These are phyloP conservation scores for Synanthedon vespiformis DNA, from an alignment of 2,888 invertebrate species.

Conservation along the genomic window DNA sequence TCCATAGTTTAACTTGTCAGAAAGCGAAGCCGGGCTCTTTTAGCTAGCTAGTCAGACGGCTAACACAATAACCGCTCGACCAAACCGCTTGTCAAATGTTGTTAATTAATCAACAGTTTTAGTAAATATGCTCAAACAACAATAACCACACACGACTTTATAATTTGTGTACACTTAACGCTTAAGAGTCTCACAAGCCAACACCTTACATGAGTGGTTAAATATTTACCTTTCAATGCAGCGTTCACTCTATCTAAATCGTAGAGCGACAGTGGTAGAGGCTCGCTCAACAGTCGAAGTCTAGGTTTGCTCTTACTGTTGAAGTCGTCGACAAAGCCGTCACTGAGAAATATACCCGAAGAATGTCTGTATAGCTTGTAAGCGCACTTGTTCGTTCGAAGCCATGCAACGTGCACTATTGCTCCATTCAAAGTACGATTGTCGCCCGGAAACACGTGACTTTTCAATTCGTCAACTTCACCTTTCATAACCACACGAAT, in stretches of 20 bases:
- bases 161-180: constrained; percentile 25
- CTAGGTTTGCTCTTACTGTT: constrained; percentile 39
- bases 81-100: background rate
- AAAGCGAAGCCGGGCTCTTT: too few species aligned
- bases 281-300: constrained; percentile 59
- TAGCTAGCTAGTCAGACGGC: too few species aligned
- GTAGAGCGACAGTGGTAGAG: constrained; percentile 61
- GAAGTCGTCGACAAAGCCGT: constrained; percentile 45
- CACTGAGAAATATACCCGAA: constrained; percentile 63
- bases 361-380: constrained; percentile 62
- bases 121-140: background rate
- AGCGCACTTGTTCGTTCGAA: constrained; percentile 58
- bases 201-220: constrained; percentile 28
- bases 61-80: too few species aligned
- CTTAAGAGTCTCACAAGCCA: constrained; percentile 25
- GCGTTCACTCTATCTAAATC: constrained; percentile 67
- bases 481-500: constrained; percentile 59
- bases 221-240: constrained; percentile 67
- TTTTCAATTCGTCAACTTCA: constrained; percentile 47
- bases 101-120: constrained; percentile 1
- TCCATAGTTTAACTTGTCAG: too few species aligned
- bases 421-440: constrained; percentile 54
- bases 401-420: constrained; percentile 60
- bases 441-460: constrained; percentile 52
- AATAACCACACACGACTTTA: constrained; percentile 29